A percentile compares a stretch with the other conserved stretches of the same genome.
These are phyloP conservation scores for Setophaga kirtlandii DNA, from an alignment of 2,113 vertebrate species.

Conservation along the genomic window DNA sequence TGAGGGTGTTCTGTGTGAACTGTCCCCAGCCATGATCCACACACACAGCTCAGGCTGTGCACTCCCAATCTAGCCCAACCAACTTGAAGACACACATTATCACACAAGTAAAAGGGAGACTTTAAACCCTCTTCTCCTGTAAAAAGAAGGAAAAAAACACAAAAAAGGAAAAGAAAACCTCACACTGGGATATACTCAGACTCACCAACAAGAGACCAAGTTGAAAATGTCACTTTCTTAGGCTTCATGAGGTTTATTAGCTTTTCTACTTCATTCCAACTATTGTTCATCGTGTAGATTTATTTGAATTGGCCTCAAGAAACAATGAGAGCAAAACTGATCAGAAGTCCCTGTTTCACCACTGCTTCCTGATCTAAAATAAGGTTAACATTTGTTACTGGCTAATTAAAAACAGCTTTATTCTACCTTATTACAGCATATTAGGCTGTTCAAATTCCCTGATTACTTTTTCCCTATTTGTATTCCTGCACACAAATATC, in stretches of 20 bases:
- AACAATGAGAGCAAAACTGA: background rate
- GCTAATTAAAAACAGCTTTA: background rate
- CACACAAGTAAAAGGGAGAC: background rate
- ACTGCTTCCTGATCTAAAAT: background rate
- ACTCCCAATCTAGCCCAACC: background rate
- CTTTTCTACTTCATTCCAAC: background rate
- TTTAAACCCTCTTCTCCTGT: background rate
- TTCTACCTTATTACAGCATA: background rate
- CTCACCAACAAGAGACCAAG: background rate
- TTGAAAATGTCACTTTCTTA: background rate
- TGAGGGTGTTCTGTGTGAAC: background rate
- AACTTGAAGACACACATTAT: background rate
- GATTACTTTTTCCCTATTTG: background rate
- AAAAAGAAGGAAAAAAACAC: background rate
- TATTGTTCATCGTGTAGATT: background rate
- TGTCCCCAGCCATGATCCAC: background rate
- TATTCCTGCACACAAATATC: background rate
- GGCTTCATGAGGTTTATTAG: background rate
- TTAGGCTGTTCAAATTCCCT: background rate
- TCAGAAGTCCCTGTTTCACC: background rate
- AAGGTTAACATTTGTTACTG: background rate
- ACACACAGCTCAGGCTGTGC: fast-evolving
- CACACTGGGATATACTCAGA: background rate
- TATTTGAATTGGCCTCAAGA: background rate
- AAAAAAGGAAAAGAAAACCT: background rate